Evolutionary conservation across 2,113 vertebrate genomes (phyloP).

Genomic region (Cyanoramphus novaezelandiae): DNA sequence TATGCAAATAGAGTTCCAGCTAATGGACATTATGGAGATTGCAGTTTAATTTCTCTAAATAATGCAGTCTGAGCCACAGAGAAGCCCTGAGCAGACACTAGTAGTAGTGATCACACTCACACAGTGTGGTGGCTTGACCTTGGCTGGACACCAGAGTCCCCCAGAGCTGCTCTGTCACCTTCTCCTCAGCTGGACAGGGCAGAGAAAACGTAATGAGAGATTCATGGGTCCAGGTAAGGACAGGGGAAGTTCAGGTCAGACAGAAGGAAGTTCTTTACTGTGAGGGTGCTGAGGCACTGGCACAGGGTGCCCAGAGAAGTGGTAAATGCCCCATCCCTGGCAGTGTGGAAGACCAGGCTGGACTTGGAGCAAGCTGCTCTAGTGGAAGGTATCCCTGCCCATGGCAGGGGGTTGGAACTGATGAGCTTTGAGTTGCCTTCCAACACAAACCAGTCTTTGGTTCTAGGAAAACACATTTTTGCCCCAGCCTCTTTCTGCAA

Average conservation of each 20-base stretch:
- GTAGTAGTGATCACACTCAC: not conserved
- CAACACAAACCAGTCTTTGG: not conserved
- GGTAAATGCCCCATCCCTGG: not conserved
- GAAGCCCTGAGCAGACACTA: not conserved
- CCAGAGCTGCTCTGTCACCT: not conserved
- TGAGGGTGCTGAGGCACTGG: not conserved
- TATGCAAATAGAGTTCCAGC: constrained; percentile 38
- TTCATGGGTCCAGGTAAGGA: fast-evolving
- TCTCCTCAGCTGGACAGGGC: not conserved
- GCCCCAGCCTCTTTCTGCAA: not conserved
- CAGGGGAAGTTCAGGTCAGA: not conserved
- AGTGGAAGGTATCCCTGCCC: not conserved
- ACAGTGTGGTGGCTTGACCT: not conserved
- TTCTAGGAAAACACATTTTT: not conserved
- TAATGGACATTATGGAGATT: constrained; percentile 23
- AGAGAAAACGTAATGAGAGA: fast-evolving
- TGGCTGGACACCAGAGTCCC: not conserved
- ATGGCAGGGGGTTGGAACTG: not conserved
- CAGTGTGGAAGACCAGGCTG: not conserved
- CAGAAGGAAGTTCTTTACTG: not conserved
- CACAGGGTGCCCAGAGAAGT: not conserved
- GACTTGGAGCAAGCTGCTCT: not conserved
- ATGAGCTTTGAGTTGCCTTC: not conserved
- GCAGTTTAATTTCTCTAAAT: constrained; percentile 42
- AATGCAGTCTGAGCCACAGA: constrained; percentile 15